Evolutionary conservation across 2,797 vertebrate species (phyloP).

Genomic region (Danio jaintianensis): DNA sequence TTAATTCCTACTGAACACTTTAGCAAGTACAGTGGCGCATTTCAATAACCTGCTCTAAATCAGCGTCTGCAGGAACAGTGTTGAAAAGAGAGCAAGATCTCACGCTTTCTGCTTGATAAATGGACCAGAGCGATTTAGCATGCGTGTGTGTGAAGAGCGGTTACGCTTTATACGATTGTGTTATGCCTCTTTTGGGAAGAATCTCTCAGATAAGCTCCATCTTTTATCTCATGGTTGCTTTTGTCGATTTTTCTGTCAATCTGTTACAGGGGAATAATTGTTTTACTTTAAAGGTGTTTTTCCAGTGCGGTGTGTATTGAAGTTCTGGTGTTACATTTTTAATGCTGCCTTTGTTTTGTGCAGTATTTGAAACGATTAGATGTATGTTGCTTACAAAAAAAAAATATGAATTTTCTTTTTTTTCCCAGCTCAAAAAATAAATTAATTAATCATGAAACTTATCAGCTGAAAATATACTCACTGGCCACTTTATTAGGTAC

Average conservation of each 20-base stretch:
- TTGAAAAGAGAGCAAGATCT: slow-evolving; percentile 23
- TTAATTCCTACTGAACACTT: slow-evolving; percentile 50
- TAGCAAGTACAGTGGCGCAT: slow-evolving; percentile 34
- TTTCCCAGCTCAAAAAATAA: background rate
- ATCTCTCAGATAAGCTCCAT: slow-evolving; percentile 7
- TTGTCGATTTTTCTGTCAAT: background rate
- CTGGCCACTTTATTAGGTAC: no score
- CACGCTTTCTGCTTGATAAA: slow-evolving; percentile 12
- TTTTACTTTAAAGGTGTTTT: slow-evolving; percentile 23
- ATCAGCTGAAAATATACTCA: no score
- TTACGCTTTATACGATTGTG: background rate
- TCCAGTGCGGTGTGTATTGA: background rate
- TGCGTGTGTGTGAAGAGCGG: background rate
- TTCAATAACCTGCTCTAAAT: slow-evolving; percentile 41
- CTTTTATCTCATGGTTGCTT: slow-evolving; percentile 13
- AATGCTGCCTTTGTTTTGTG: slow-evolving; percentile 8
- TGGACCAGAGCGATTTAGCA: background rate
- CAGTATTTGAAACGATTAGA: background rate
- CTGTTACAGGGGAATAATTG: background rate
- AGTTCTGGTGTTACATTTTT: background rate
- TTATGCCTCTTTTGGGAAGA: slow-evolving; percentile 5
- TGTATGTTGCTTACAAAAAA: background rate
- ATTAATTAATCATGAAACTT: no score
- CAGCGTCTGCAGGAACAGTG: slow-evolving; percentile 25
- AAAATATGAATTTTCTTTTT: background rate